Percentiles rank a stretch among this genome's conserved stretches.
Conservation (phyloP, 2,797 vertebrate genomes). For the Clarias laeviceps region DNA sequence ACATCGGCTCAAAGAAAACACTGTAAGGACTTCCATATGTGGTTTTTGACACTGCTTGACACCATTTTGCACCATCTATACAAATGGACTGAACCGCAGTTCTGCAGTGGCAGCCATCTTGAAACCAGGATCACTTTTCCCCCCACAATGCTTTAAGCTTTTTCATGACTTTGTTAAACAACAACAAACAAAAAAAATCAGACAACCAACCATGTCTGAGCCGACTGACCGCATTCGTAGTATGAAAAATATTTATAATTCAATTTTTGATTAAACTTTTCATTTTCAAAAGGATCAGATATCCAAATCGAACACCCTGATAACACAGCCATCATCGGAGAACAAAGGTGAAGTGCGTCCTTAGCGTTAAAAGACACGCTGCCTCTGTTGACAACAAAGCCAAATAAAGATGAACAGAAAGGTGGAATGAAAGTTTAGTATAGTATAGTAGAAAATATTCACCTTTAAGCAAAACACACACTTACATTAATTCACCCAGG, state of each 20-base stretch:
- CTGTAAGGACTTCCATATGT: not conserved
- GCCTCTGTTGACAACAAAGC: not conserved
- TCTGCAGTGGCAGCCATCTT: not conserved
- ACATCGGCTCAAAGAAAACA: not conserved
- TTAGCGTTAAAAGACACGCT: not conserved
- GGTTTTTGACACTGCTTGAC: not conserved
- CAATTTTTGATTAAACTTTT: not conserved
- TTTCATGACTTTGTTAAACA: not conserved
- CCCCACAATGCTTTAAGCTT: not conserved
- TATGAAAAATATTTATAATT: not conserved
- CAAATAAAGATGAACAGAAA: too few relatives aligned
- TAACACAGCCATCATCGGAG: not conserved
- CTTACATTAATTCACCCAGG: not conserved
- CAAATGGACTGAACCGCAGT: not conserved
- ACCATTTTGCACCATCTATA: not conserved
- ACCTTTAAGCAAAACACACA: not conserved
- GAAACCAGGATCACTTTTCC: too few relatives aligned
- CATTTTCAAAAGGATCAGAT: not conserved
- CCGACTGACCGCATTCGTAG: too few relatives aligned
- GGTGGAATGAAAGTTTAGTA: not conserved
- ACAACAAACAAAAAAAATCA: not conserved
- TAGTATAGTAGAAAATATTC: not conserved
- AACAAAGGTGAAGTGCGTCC: not conserved
- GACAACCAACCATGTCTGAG: not conserved
- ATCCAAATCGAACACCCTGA: too few relatives aligned